Conservation (phyloP, 2,888 invertebrate genomes). For the Sarcophaga caerulescens region DNA sequence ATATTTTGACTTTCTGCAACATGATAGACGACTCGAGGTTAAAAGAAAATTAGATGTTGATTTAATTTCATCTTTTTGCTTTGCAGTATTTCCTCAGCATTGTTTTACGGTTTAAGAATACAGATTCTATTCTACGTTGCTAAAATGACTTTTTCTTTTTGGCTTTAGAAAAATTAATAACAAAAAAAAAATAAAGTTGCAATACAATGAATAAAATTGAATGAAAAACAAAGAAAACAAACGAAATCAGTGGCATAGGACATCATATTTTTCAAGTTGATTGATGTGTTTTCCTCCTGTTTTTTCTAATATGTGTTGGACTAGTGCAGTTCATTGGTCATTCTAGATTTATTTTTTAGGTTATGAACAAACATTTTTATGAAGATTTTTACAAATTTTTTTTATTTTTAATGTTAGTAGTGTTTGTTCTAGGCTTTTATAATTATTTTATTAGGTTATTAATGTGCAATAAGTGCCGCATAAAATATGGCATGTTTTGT, state of each 20-base stretch:
- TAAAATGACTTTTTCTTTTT: background rate
- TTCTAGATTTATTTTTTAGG: no score
- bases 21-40: background rate
- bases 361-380: no score
- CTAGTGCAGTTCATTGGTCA: no score
- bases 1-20: background rate
- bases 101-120: constrained; percentile 9
- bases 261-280: constrained; percentile 47
- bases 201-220: constrained; percentile 28
- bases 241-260: constrained; percentile 53
- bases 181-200: background rate
- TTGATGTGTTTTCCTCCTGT: background rate
- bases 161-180: background rate
- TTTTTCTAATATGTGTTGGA: no score
- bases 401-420: no score
- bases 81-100: background rate
- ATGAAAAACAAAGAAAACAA: constrained; percentile 1
- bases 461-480: no score
- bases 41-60: constrained; percentile 38
- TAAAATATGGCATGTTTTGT: no score
- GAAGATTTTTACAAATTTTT: no score
- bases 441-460: no score
- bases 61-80: constrained; percentile 26
- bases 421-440: no score
- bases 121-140: background rate